Evolutionary conservation across 2,797 vertebrate species (phyloP).

Genomic region (Enteromius paludinosus): DNA sequence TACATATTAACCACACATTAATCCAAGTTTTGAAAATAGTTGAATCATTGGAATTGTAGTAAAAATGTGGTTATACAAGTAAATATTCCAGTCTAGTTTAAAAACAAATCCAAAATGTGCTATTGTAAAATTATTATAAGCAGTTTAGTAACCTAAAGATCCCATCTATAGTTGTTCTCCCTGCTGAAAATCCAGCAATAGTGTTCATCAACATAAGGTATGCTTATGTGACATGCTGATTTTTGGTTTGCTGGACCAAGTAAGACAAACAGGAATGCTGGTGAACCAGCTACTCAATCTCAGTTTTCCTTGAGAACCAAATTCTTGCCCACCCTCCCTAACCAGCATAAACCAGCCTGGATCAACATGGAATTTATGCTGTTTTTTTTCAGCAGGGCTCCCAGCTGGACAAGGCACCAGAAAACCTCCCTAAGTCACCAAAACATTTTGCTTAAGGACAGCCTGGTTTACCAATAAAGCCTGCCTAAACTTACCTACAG

Average conservation of each 20-base stretch:
- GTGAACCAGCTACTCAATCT: neutral
- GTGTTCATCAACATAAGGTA: neutral
- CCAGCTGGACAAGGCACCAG: no score
- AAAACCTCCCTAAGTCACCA: neutral
- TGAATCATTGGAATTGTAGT: neutral
- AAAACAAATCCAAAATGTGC: neutral
- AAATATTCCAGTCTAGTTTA: neutral
- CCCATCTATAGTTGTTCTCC: neutral
- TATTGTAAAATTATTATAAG: neutral
- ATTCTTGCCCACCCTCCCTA: neutral
- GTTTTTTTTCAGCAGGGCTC: neutral
- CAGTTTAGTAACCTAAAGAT: neutral
- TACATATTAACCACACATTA: no score
- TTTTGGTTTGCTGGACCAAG: neutral
- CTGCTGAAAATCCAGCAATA: neutral
- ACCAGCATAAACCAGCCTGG: neutral
- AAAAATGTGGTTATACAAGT: no score
- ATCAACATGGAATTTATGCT: neutral
- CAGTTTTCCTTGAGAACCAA: neutral
- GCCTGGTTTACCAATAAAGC: neutral
- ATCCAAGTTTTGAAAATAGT: neutral
- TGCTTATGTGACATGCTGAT: neutral
- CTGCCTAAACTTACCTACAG: neutral
- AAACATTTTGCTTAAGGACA: neutral
- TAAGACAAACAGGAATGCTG: neutral